These are phyloP conservation scores for Leptinotarsa rubiginosa DNA, from an alignment of 2,888 invertebrate species.

Conservation along the genomic window DNA sequence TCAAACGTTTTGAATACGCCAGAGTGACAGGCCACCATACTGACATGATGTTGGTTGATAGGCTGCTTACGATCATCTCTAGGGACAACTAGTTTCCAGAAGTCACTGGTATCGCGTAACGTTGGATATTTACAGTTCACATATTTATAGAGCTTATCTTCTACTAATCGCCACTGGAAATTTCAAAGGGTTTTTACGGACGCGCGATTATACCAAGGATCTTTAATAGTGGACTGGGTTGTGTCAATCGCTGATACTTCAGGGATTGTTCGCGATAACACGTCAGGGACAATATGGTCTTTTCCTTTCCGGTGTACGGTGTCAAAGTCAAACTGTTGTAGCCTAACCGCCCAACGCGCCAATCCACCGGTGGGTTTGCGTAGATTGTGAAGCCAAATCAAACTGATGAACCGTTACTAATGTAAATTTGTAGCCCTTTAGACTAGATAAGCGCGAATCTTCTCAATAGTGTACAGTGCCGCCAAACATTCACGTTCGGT, in stretches of 20 bases:
- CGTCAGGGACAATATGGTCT: conserved; percentile 9
- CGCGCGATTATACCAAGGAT: neutral
- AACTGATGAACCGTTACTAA: neutral
- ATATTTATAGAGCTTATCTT: conserved; percentile 39
- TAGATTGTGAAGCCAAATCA: conserved; percentile 31
- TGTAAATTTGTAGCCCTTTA: conserved; percentile 29
- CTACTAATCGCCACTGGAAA: conserved; percentile 44
- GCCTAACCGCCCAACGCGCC: conserved; percentile 47
- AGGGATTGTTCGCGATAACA: neutral
- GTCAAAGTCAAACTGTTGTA: no score
- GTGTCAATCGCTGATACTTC: neutral
- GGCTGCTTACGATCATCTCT: conserved; percentile 28
- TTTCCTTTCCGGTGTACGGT: no score
- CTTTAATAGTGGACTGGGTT: neutral
- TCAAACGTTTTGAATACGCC: conserved; percentile 46
- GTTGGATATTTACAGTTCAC: conserved; percentile 32
- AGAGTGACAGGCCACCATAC: conserved; percentile 43
- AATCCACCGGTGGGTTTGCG: conserved; percentile 46
- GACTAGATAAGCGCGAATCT: conserved; percentile 42
- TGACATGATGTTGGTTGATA: conserved; percentile 39
- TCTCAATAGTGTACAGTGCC: conserved; percentile 42
- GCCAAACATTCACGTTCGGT: conserved; percentile 43
- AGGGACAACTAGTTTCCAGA: conserved; percentile 44
- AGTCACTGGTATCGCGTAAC: conserved; percentile 17
- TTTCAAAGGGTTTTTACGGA: conserved; percentile 33